phyloP scores from a whole-genome alignment of 2,113 vertebrate genomes.

The Phodopus roborovskii region DNA sequence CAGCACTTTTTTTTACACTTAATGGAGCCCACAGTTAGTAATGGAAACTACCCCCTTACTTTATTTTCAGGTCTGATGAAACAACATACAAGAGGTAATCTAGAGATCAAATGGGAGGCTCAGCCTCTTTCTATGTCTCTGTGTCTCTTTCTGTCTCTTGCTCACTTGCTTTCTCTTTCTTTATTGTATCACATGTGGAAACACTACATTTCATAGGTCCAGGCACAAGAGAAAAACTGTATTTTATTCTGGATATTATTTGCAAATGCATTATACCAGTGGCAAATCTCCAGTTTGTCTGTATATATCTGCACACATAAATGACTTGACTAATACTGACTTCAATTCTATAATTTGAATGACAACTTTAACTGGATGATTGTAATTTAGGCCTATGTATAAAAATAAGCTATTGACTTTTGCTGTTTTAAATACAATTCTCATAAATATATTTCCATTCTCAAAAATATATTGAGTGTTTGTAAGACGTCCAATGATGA shows the following conservation, averaged over 20 bases:
- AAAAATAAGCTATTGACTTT: conserved; percentile 4
- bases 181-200: not conserved
- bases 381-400: not conserved
- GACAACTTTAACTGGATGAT: not conserved
- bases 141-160: not conserved
- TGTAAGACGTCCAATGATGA: not conserved
- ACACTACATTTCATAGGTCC: not conserved
- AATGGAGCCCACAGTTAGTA: not conserved
- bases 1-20: conserved; percentile 14
- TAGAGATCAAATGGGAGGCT: not conserved
- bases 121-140: not conserved
- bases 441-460: conserved; percentile 21
- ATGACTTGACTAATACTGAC: not conserved
- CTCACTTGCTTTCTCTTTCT: not conserved
- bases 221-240: not conserved
- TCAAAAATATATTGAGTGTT: conserved; percentile 5
- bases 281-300: not conserved
- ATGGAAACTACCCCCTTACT: not conserved
- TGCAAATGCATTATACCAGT: not conserved
- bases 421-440: not conserved
- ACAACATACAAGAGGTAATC: not conserved
- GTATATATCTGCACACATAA: not conserved
- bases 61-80: conserved; percentile 11
- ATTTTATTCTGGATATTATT: conserved; percentile 39
- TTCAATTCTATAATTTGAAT: not conserved